These are phyloP conservation scores for Epinotia bilunana DNA, from an alignment of 2,888 invertebrate genomes.

Conservation along the genomic window DNA sequence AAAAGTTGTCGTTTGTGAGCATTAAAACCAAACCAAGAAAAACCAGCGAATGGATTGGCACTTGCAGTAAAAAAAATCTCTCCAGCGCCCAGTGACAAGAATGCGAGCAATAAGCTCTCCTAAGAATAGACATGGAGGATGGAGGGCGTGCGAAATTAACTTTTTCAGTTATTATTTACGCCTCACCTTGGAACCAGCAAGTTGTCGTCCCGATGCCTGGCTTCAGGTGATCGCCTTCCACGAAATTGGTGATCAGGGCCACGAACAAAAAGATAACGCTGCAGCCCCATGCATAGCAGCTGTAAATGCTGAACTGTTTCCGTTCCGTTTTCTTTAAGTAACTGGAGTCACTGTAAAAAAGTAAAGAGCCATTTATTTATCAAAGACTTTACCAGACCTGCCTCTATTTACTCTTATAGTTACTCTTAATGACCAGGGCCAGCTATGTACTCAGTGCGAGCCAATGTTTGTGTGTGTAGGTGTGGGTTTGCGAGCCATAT, in stretches of 20 bases:
- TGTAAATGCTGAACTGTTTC: slow-evolving; percentile 82
- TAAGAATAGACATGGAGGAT: slow-evolving; percentile 20
- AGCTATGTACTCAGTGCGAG: too few species aligned
- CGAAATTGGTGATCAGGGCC: slow-evolving; percentile 81
- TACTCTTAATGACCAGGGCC: too few species aligned
- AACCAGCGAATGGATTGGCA: too few species aligned
- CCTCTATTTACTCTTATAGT: too few species aligned
- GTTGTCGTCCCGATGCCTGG: slow-evolving; percentile 83
- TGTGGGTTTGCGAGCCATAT: too few species aligned
- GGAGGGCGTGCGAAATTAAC: slow-evolving; percentile 13
- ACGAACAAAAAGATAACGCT: slow-evolving; percentile 81
- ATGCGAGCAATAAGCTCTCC: slow-evolving; percentile 19
- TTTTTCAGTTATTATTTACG: slow-evolving; percentile 15
- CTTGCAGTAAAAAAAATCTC: not conserved
- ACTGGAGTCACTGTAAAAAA: slow-evolving; percentile 65
- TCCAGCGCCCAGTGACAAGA: slow-evolving; percentile 7
- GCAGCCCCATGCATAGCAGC: slow-evolving; percentile 85
- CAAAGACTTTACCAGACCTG: not conserved
- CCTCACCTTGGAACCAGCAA: slow-evolving; percentile 88
- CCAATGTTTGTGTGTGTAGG: too few species aligned
- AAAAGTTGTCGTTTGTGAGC: too few species aligned
- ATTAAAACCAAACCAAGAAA: too few species aligned
- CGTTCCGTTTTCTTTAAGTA: slow-evolving; percentile 77
- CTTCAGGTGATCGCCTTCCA: slow-evolving; percentile 80
- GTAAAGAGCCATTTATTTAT: not conserved